Percentiles rank a stretch among this genome's conserved stretches.
These are phyloP conservation scores for Mimas tiliae DNA, from an alignment of 2,888 invertebrate genomes.

Conservation along the genomic window DNA sequence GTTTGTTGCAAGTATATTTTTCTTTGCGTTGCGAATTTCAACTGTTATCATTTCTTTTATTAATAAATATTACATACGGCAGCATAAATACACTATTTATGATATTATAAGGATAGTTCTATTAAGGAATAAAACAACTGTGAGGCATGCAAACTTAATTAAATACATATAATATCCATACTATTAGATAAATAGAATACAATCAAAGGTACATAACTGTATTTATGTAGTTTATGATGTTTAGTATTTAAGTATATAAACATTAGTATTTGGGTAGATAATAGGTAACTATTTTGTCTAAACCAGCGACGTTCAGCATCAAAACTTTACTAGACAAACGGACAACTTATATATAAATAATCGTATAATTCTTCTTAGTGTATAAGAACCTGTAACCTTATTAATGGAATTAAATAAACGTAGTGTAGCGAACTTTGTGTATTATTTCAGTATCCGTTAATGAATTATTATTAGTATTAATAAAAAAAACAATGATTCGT, in stretches of 20 bases:
- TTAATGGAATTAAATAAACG: background rate
- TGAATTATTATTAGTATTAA: too few relatives aligned
- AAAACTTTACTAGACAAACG: background rate
- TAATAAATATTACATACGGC: too few relatives aligned
- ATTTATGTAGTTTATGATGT: background rate
- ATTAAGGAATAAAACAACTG: background rate
- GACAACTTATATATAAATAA: background rate
- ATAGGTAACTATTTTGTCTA: background rate
- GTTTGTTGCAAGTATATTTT: background rate
- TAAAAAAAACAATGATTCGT: too few relatives aligned
- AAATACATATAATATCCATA: background rate
- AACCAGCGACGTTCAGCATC: background rate
- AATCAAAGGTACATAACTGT: background rate
- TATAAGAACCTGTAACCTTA: background rate
- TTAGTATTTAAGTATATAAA: background rate
- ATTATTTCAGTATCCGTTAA: background rate
- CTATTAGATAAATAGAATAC: background rate
- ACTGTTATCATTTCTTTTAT: background rate
- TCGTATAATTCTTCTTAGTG: background rate
- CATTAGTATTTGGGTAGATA: background rate
- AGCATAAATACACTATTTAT: background rate
- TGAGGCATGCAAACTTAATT: background rate
- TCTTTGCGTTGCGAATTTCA: background rate
- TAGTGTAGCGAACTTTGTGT: background rate
- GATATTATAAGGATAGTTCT: background rate